Percentiles rank a stretch among this genome's conserved stretches.
Evolutionary conservation across 2,113 vertebrate species (phyloP).

Genomic region (Lophotis ruficrista): DNA sequence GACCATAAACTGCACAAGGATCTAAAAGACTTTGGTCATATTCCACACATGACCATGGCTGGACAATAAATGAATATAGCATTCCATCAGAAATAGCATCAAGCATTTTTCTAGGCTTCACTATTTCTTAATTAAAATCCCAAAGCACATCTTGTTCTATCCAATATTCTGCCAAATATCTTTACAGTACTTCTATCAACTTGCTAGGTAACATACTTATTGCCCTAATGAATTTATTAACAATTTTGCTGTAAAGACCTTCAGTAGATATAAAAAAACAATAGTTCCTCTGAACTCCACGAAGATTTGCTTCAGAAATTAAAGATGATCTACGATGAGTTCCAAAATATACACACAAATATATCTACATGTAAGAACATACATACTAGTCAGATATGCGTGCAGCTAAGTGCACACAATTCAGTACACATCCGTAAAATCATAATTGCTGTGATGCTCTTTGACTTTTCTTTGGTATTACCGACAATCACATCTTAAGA

Average conservation of each 20-base stretch:
- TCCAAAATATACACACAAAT: background rate
- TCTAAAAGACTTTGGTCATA: background rate
- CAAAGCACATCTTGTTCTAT: background rate
- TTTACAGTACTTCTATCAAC: background rate
- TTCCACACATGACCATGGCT: background rate
- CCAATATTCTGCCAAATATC: background rate
- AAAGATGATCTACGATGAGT: background rate
- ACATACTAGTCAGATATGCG: background rate
- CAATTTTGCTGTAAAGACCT: background rate
- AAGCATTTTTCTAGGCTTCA: background rate
- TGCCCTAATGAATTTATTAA: background rate
- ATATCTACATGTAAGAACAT: background rate
- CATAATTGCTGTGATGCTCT: background rate
- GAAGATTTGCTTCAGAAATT: background rate
- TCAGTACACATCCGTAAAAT: background rate
- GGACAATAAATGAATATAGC: background rate
- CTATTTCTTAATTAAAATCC: background rate
- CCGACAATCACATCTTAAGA: background rate
- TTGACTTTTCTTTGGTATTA: background rate
- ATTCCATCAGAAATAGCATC: background rate
- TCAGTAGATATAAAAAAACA: background rate
- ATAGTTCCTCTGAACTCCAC: background rate
- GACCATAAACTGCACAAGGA: background rate
- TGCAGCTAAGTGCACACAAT: background rate
- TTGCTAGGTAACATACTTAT: background rate